Evolutionary conservation across 2,888 invertebrate species (phyloP).

Genomic region (Melinaea marsaeus): DNA sequence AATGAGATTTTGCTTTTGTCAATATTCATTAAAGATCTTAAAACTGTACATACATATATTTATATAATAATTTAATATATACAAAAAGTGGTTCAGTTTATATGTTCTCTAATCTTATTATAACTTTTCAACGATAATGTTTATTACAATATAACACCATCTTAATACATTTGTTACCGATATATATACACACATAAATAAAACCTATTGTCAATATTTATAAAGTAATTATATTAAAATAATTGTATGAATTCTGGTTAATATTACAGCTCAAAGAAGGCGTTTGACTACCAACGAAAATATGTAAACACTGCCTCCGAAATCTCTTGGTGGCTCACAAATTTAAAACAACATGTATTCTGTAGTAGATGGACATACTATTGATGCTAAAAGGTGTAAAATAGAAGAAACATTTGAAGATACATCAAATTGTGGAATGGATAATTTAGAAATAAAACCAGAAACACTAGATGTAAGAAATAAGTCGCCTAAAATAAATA

Average conservation of each 20-base stretch:
- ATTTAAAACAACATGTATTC: slow-evolving; percentile 47
- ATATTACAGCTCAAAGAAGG: slow-evolving; percentile 37
- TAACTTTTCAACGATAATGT: too few relatives aligned
- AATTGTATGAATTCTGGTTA: background rate
- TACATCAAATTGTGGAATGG: background rate
- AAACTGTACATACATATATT: too few relatives aligned
- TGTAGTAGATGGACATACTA: slow-evolving; percentile 18
- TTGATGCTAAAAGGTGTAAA: slow-evolving; percentile 23
- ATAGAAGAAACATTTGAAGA: slow-evolving; percentile 9
- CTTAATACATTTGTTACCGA: too few relatives aligned
- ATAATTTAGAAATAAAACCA: background rate
- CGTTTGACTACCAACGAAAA: slow-evolving; percentile 40
- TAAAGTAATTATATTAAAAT: too few relatives aligned
- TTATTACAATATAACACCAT: too few relatives aligned
- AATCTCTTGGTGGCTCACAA: slow-evolving; percentile 42
- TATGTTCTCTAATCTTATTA: too few relatives aligned
- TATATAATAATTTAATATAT: too few relatives aligned
- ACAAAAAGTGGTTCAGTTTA: too few relatives aligned
- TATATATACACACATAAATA: too few relatives aligned
- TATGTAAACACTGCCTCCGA: slow-evolving; percentile 43
- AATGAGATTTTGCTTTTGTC: too few relatives aligned
- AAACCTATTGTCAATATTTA: too few relatives aligned
- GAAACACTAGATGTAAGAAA: slow-evolving; percentile 22
- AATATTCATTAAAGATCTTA: too few relatives aligned
- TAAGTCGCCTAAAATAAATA: slow-evolving; percentile 13